These are phyloP conservation scores for Cheilosia scutellata DNA, from an alignment of 2,888 invertebrate species.

Conservation along the genomic window DNA sequence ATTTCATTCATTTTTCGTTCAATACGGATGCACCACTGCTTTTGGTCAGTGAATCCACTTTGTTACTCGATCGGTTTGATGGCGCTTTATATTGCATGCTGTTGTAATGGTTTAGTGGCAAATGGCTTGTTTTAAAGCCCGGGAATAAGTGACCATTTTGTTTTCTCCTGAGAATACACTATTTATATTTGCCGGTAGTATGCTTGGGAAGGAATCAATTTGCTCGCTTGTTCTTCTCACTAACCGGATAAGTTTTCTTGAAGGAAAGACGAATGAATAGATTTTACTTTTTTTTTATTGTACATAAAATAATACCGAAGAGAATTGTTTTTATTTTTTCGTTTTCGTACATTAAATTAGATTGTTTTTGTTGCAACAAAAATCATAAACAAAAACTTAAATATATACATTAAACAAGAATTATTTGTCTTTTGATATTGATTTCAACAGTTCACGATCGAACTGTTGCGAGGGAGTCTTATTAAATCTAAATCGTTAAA, in stretches of 20 bases:
- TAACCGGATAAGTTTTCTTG: neutral
- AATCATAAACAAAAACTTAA: slow-evolving; percentile 33
- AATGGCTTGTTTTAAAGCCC: slow-evolving; percentile 75
- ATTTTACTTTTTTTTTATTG: slow-evolving; percentile 57
- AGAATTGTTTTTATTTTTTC: slow-evolving; percentile 39
- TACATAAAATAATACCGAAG: slow-evolving; percentile 69
- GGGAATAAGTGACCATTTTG: neutral
- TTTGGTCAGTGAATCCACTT: slow-evolving; percentile 15
- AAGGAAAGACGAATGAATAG: slow-evolving; percentile 48
- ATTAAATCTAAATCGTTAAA: slow-evolving; percentile 1
- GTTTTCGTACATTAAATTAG: slow-evolving; percentile 38
- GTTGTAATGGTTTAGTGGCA: slow-evolving; percentile 63
- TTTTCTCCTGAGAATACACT: slow-evolving; percentile 19
- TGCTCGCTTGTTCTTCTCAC: neutral
- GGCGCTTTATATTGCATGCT: slow-evolving; percentile 66
- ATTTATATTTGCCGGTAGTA: slow-evolving; percentile 46
- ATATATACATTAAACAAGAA: slow-evolving; percentile 50
- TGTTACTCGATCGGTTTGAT: slow-evolving; percentile 57
- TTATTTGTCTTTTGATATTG: slow-evolving; percentile 50
- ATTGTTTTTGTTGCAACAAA: slow-evolving; percentile 53
- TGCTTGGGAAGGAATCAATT: neutral
- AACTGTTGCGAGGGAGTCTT: neutral
- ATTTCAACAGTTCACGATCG: neutral
- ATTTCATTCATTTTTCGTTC: slow-evolving; percentile 46
- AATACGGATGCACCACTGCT: neutral